Evolutionary conservation across 2,888 invertebrate species (phyloP).

Genomic region (Cephus pulcher): DNA sequence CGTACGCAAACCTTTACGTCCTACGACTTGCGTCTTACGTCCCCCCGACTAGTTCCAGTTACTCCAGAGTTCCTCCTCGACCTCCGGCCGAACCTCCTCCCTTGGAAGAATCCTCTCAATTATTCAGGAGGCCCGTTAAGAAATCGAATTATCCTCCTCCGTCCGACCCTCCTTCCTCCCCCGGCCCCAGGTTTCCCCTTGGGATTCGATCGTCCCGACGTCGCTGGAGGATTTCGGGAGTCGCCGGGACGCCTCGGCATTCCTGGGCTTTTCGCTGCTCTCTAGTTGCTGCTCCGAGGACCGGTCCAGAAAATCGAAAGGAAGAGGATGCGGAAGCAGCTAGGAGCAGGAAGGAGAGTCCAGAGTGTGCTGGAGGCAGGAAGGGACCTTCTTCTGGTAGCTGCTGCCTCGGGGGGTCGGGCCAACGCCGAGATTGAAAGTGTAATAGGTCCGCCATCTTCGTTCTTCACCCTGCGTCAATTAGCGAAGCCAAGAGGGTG

Average conservation of each 20-base stretch:
- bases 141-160: slow-evolving; percentile 34
- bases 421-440: slow-evolving; percentile 55
- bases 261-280: neutral
- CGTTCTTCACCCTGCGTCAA: slow-evolving; percentile 60
- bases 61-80: slow-evolving; percentile 5
- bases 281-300: neutral
- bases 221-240: no score
- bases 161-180: slow-evolving; percentile 27
- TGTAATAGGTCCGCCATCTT: slow-evolving; percentile 65
- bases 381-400: slow-evolving; percentile 4
- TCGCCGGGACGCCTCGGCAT: no score
- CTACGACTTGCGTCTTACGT: neutral
- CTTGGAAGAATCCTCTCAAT: slow-evolving; percentile 21
- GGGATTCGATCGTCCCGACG: neutral
- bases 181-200: neutral
- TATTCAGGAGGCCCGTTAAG: slow-evolving; percentile 35
- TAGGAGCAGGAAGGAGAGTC: neutral
- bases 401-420: slow-evolving; percentile 12
- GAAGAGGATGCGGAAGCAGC: neutral
- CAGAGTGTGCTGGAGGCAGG: neutral
- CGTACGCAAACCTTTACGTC: slow-evolving; percentile 28
- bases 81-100: neutral
- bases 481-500: slow-evolving; percentile 54
- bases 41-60: slow-evolving; percentile 13
- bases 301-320: neutral